Conservation (phyloP, 2,797 vertebrate genomes). For the Mergus octosetaceus region DNA sequence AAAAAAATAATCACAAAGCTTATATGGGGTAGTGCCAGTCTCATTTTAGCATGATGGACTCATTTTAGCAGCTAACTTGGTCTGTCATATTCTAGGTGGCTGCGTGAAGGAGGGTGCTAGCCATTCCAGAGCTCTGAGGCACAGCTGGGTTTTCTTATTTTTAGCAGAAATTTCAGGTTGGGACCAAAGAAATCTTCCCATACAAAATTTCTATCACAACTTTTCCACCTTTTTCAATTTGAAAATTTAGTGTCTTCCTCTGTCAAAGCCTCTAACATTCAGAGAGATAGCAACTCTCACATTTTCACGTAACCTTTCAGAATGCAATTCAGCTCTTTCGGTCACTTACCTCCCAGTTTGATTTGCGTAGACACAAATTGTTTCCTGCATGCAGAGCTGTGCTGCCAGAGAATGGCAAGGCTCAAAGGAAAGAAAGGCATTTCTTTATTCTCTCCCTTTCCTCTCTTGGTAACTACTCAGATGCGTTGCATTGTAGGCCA, state of each 20-base stretch:
- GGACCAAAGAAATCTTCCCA: neutral
- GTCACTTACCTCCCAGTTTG: neutral
- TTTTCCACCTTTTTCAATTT: neutral
- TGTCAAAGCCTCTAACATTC: neutral
- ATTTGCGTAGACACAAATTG: neutral
- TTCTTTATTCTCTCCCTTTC: neutral
- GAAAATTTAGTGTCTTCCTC: neutral
- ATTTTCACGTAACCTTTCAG: neutral
- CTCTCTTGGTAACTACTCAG: neutral
- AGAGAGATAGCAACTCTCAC: neutral
- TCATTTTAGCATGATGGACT: neutral
- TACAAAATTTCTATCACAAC: neutral
- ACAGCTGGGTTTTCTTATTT: neutral
- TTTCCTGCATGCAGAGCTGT: neutral
- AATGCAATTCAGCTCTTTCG: rapidly evolving
- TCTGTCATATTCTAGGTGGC: neutral
- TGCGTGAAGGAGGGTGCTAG: neutral
- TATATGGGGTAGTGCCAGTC: neutral
- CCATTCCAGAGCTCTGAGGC: neutral
- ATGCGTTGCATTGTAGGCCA: neutral
- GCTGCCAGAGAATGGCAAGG: neutral
- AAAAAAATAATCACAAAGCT: neutral
- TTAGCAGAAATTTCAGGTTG: neutral
- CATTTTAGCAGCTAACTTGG: neutral
- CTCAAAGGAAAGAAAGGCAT: neutral